Evolutionary conservation across 2,888 invertebrate species (phyloP).

Genomic region (Rhagonycha lutea): DNA sequence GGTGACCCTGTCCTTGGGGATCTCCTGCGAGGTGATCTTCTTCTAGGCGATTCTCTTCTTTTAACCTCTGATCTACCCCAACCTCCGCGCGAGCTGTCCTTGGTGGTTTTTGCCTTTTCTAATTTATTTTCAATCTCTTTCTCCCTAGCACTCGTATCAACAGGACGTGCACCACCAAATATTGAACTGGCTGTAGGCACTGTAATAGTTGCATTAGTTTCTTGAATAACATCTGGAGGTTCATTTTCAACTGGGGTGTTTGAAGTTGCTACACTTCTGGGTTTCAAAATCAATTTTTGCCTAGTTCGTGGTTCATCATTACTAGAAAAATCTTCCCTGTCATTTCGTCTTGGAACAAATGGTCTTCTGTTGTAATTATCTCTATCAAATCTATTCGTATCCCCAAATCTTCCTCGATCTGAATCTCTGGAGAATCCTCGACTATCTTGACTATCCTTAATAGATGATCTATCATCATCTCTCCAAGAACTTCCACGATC

Average conservation of each 20-base stretch:
- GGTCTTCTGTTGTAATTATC: conserved; percentile 32
- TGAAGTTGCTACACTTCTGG: conserved; percentile 77
- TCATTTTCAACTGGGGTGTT: conserved; percentile 55
- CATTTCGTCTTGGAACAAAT: conserved; percentile 39
- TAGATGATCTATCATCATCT: conserved; percentile 50
- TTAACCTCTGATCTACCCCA: conserved; percentile 27
- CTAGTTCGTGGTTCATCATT: conserved; percentile 66
- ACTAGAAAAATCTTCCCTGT: conserved; percentile 34
- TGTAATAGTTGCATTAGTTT: conserved; percentile 40
- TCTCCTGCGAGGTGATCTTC: conserved; percentile 15
- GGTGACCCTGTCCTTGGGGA: conserved; percentile 22
- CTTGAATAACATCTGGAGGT: conserved; percentile 47
- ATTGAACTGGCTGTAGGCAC: conserved; percentile 70
- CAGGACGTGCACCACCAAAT: conserved; percentile 94
- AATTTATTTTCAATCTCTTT: conserved; percentile 89
- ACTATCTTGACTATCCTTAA: conserved; percentile 42
- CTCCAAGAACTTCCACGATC: conserved; percentile 59
- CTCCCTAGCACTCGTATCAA: conserved; percentile 89
- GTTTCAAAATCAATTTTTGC: conserved; percentile 78
- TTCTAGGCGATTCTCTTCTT: conserved; percentile 8
- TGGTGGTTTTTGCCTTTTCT: conserved; percentile 58
- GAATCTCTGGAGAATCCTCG: conserved; percentile 33
- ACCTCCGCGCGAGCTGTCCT: conserved; percentile 26
- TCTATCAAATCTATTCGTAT: conserved; percentile 38
- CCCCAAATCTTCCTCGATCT: conserved; percentile 43